phyloP scores from a whole-genome alignment of 2,888 invertebrate species.

The Aporophyla lueneburgensis region DNA sequence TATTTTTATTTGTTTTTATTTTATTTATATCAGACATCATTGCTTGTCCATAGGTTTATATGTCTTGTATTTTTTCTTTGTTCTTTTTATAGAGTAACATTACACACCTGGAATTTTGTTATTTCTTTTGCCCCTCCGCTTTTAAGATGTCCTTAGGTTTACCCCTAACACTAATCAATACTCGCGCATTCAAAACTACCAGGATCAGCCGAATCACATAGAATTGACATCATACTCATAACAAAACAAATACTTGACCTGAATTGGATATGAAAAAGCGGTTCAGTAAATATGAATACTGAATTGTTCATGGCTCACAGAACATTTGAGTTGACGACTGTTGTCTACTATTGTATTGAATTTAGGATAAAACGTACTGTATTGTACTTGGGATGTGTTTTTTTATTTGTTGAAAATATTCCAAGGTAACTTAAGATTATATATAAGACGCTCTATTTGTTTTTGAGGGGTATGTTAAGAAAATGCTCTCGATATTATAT shows the following conservation, averaged over 20 bases:
- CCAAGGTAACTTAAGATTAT: not conserved
- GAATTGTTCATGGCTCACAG: not conserved
- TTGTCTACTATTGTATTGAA: not conserved
- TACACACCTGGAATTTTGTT: too few species aligned
- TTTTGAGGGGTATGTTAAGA: too few species aligned
- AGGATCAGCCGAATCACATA: not conserved
- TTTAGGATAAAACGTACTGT: not conserved
- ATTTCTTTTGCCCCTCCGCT: not conserved
- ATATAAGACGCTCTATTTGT: too few species aligned
- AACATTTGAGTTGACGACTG: not conserved
- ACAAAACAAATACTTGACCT: slow-evolving; percentile 7
- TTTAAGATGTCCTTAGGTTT: not conserved
- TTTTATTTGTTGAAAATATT: not conserved
- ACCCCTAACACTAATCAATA: not conserved
- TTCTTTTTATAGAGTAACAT: too few species aligned
- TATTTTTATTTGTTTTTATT: too few species aligned
- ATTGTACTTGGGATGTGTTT: not conserved
- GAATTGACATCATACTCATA: not conserved
- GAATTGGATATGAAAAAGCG: not conserved
- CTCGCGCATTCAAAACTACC: slow-evolving; percentile 11
- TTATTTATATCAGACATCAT: too few species aligned
- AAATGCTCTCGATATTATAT: too few species aligned
- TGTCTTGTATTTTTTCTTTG: too few species aligned
- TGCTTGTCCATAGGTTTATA: too few species aligned
- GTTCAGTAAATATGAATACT: slow-evolving; percentile 7